Percentiles rank a stretch among this genome's conserved stretches.
Evolutionary conservation across 1,140 invertebrate genomes (phyloP).

Genomic region (Cardiocondyla obscurior): DNA sequence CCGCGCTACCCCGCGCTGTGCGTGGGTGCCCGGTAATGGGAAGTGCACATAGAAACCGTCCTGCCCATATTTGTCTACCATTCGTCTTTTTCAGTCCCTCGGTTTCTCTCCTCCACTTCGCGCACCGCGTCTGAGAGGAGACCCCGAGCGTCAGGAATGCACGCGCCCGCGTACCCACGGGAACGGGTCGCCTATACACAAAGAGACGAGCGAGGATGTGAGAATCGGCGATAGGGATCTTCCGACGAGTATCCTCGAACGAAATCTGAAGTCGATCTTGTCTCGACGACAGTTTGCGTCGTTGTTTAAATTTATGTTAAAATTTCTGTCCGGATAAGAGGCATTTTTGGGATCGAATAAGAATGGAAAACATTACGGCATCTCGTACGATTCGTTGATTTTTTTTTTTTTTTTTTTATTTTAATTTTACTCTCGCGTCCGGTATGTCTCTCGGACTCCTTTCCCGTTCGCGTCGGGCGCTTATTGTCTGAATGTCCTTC

Average conservation of each 20-base stretch:
- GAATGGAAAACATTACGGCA: neutral
- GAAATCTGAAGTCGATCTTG: constrained; percentile 1
- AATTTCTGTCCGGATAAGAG: neutral
- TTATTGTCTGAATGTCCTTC: constrained; percentile 36
- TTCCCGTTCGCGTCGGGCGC: neutral
- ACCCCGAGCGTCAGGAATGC: constrained; percentile 30
- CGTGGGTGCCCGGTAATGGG: constrained; percentile 78
- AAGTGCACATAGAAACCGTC: constrained; percentile 78
- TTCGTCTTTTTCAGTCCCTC: constrained; percentile 73
- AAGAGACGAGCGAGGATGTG: neutral
- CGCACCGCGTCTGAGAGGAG: constrained; percentile 11
- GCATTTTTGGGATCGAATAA: neutral
- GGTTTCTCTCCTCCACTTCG: constrained; percentile 42
- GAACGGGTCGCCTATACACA: constrained; percentile 27
- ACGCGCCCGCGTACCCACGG: constrained; percentile 19
- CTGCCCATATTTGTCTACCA: constrained; percentile 79
- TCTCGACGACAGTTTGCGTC: neutral
- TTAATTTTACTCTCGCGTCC: neutral
- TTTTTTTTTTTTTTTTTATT: too few relatives aligned
- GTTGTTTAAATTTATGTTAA: neutral
- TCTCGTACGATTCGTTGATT: neutral
- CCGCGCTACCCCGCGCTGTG: constrained; percentile 65
- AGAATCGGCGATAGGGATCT: constrained; percentile 16
- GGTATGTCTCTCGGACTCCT: neutral
- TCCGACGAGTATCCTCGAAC: neutral